Evolutionary conservation across 2,113 vertebrate species (phyloP), one percentile per base, ranked within the genome.

Genomic region (Ceyx melanurus): DNA sequence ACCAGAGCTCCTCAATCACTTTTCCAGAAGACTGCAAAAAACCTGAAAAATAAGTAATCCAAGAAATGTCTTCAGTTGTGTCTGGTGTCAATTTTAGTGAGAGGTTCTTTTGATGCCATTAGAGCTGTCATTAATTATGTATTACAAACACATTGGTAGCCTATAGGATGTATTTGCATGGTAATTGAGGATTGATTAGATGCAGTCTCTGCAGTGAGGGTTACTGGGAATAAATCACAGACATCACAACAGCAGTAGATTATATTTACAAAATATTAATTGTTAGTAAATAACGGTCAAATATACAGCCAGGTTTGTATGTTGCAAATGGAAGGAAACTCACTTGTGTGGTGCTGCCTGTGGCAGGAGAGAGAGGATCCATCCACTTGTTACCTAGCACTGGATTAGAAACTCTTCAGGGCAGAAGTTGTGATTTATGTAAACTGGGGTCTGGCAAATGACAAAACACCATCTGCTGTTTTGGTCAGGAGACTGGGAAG

Each of bases 101-200:
- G 76, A 82, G 89, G 46, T 90, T 88, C 54, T 88, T 93, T 54
- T 15, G 37, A 40, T 88, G 89, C 72, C 68, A 45, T 96, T 93
- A 83, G 46, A 76, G 58, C 73, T 77, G 56, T 76, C 88, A 91
- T 97, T 96, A 96, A 95, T 97, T 95, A 92, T 90, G 82, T 92
- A 76, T 95, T 93, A 66, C 92, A 89, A 92, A 92, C 93, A 66
- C 42, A 64, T 81, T 73, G 64, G 90, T 75, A 92, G 82, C 88
- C 88, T 89, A 87, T 89, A 83, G 93, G 94, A 92, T 85, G 70
- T 62, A 87, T 95, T 93, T 97, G 88, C 89, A 92, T 88, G 88
- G 94, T 88, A 96, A 97, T 57, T 96, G 86, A 94, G 81, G 94
- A 93, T 95, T 96, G 92, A 96, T 96, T 91, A 86, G 89, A 77